Evolutionary conservation across 2,113 vertebrate species (phyloP), one percentile per base, ranked within the genome.

Genomic region (Ornithorhynchus anatinus): DNA sequence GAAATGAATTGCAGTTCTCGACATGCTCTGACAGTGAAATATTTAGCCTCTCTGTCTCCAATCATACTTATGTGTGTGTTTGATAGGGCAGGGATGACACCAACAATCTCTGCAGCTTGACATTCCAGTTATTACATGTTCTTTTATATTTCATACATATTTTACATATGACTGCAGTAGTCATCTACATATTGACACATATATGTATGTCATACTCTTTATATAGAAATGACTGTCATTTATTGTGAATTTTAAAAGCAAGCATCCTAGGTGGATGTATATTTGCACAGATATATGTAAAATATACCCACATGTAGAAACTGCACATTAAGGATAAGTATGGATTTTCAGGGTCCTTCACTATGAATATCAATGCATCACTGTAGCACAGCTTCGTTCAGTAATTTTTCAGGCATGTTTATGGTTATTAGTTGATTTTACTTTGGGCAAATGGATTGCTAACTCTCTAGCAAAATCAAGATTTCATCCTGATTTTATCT

Each of bases 21-120:
- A 89, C 89, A 79, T 86, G 84, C 84, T 85, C 85, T 98, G 97
- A 97, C 97, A 97, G 95, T 98, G 96, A 98, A 97, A 97, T 97
- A 98, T 98, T 96, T 94, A 90, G 90, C 92, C 90, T 89, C 89
- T 94, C 94, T 93, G 93, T 94, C 94, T 93, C 92, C 92, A 93
- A 53, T 97, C 95, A 94, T 95, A 94, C 93, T 95, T 94, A 90
- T 90, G 92, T 91, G 92, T 95, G 71, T 92, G 90, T 92, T 89
- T 92, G 91, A 89, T 90, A 80, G 87, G 65, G 77, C 80, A 79
- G 89, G 89, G 88, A 89, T 92, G 92, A 94, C 91, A 93, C 85
- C 83, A 78, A 52, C 79, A 84, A 77, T 88, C 76, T 81, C 87
- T 84, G 69, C 63, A 66, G 87, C 81, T 86, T 89, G 86, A 82